Conservation (phyloP, 2,797 vertebrate species). For the Phoebastria nigripes region DNA sequence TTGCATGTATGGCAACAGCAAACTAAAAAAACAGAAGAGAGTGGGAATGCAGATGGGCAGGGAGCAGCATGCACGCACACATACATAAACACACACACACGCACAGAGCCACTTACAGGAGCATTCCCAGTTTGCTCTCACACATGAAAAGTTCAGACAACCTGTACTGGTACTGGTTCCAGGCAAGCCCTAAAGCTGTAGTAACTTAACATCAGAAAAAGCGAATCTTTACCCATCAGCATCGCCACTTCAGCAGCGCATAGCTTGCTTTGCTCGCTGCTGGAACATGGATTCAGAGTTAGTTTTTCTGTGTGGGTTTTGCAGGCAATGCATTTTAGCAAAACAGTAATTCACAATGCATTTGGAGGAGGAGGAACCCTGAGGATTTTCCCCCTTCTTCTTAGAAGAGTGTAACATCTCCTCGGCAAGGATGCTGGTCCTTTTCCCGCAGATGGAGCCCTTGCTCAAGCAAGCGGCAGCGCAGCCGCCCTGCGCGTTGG, state of each 20-base stretch:
- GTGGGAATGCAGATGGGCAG: neutral
- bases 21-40: neutral
- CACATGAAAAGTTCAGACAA: neutral
- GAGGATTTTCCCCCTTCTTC: neutral
- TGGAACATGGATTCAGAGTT: accelerated
- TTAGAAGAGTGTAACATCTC: accelerated
- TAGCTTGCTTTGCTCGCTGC: neutral
- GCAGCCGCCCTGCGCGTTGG: neutral
- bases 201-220: neutral
- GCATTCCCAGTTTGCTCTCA: neutral
- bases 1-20: neutral
- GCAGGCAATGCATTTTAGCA: neutral
- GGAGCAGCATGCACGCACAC: accelerated
- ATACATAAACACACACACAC: no score
- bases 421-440: neutral
- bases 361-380: neutral
- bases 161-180: neutral
- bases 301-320: neutral
- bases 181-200: neutral
- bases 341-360: accelerated
- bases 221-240: neutral
- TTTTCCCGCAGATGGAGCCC: constrained; percentile 70
- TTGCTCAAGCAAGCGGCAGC: constrained; percentile 51
- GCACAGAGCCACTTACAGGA: neutral
- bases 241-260: accelerated